Evolutionary conservation across 2,888 invertebrate genomes (phyloP), one percentile per base, ranked within the genome.

Genomic region (Candidula unifasciata): DNA sequence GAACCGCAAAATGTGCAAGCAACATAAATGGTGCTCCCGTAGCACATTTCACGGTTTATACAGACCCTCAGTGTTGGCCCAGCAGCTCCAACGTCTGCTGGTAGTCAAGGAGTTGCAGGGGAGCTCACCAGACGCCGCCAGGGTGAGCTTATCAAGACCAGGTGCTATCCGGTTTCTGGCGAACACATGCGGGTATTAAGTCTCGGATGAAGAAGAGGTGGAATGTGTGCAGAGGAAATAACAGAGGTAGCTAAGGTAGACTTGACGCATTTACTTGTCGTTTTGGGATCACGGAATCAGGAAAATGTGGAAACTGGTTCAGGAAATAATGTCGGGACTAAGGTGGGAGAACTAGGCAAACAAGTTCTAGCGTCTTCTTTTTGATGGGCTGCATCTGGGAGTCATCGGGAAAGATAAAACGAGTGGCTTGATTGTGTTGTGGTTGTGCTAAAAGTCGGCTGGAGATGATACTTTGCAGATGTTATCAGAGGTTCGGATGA

Each of bases 51-150:
- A 83, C 83, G 78, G 83, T 83, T 83, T 83, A 83, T 57, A 16
- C 78, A 83, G 82, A 37, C 78, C 71, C 83, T 68, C 57, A 57
- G 68, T 83, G 83, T 83, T 83, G 83, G 83, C 69, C 83, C 83
- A 83, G 83, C 83, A 83, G 66, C 44, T 66, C 13, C 54, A 18
- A 13, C n/a, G 83, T 66, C 78, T 69, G 83, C 82, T 64, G 44
- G 37, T 74, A 64, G 82, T 30, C 82, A 37, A 30, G 68, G 37
- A 33, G n/a, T 30, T 44, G 66, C 68, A 79, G 80, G 71, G 80
- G 80, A n/a, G 35, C 44, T 37, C 27, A 0, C 10, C 74, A 73
- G 82, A 60, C 81, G 81, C 33, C 73, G 81, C 81, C 81, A 73
- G 81, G 35, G 71, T 37, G 81, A 81, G 73, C 73, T 81, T 73